Evolutionary conservation across 2,113 vertebrate genomes (phyloP).

Genomic region (Callospermophilus lateralis): DNA sequence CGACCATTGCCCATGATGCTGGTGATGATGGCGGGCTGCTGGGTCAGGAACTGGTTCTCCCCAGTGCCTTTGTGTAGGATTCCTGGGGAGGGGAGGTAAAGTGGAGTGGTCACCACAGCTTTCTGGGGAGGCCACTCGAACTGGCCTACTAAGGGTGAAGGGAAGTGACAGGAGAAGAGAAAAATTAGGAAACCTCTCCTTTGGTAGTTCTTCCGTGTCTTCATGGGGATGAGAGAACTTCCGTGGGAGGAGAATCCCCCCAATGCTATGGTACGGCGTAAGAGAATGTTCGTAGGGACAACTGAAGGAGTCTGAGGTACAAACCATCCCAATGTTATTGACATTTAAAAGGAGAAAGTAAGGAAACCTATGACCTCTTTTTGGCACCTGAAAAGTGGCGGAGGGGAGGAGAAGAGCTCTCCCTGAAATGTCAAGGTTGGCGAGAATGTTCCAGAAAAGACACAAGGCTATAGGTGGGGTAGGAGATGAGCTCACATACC

Average conservation of each 20-base stretch:
- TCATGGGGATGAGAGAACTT: not conserved
- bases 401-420: not conserved
- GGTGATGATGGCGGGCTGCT: slow-evolving; percentile 97
- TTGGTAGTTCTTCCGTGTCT: not conserved
- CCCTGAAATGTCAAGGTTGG: not conserved
- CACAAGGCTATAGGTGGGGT: not conserved
- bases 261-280: fast-evolving
- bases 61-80: slow-evolving; percentile 99
- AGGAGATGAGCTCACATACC: slow-evolving; percentile 86
- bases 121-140: not conserved
- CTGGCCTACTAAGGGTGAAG: too few relatives aligned
- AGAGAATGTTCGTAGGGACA: not conserved
- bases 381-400: not conserved
- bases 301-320: not conserved
- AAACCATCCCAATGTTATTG: not conserved
- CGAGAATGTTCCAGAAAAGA: not conserved
- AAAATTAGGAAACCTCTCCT: not conserved
- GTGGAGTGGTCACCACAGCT: slow-evolving; percentile 52
- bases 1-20: slow-evolving; percentile 99
- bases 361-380: not conserved
- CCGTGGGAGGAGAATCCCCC: fast-evolving
- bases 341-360: slow-evolving; percentile 17
- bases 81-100: slow-evolving; percentile 86
- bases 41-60: slow-evolving; percentile 98
- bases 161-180: not conserved